These are phyloP conservation scores for Onychomys leucogaster DNA, from an alignment of 2,797 vertebrate genomes.

Conservation along the genomic window DNA sequence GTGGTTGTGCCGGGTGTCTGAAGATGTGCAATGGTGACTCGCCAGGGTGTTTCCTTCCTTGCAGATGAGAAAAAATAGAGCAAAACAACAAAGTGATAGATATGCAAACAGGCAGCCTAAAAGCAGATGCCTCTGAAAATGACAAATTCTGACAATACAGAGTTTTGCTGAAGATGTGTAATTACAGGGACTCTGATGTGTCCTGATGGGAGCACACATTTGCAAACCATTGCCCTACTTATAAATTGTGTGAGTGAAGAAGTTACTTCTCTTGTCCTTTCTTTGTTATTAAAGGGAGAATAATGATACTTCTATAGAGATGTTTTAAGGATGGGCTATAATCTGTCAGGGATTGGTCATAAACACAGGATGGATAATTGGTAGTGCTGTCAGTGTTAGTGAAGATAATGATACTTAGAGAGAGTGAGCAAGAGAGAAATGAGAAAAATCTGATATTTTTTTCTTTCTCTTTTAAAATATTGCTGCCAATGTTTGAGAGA, in stretches of 20 bases:
- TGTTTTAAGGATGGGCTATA: neutral
- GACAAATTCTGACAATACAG: neutral
- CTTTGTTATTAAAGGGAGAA: neutral
- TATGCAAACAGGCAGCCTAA: neutral
- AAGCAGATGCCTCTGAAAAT: neutral
- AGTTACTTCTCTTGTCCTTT: neutral
- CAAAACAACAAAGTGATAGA: neutral
- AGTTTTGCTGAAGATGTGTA: neutral
- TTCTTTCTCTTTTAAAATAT: neutral
- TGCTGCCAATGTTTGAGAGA: no score
- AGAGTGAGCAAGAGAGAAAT: neutral
- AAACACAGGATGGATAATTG: neutral
- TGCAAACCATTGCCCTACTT: neutral
- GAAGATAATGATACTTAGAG: neutral
- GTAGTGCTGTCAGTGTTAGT: neutral
- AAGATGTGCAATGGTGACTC: neutral
- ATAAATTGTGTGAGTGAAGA: neutral
- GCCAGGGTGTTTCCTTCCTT: neutral
- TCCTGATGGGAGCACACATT: neutral
- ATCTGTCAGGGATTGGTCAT: neutral
- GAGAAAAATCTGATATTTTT: neutral
- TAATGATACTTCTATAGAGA: neutral
- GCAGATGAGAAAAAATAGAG: slow-evolving; percentile 8
- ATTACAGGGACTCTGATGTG: neutral
- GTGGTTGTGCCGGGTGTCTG: neutral